A percentile compares a stretch with the other conserved stretches of the same genome.
These are phyloP conservation scores for Eupithecia exiguata DNA, from an alignment of 2,888 invertebrate species.

Conservation along the genomic window DNA sequence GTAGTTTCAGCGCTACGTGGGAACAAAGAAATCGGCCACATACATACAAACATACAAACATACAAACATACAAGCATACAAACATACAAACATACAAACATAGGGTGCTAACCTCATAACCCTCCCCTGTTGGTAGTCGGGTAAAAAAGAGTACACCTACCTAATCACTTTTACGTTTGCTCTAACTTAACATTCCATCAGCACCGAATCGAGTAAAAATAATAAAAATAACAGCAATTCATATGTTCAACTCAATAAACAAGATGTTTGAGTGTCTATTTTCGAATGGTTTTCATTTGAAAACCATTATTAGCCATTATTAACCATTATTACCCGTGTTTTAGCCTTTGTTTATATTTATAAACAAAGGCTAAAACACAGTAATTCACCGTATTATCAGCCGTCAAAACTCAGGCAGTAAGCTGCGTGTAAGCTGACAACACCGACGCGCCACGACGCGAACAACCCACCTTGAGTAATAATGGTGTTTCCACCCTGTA, in stretches of 20 bases:
- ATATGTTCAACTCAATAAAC: neutral
- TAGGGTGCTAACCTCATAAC: too few relatives aligned
- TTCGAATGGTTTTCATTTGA: neutral
- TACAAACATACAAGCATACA: too few relatives aligned
- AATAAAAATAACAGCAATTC: neutral
- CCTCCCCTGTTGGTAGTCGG: too few relatives aligned
- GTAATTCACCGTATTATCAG: constrained; percentile 16
- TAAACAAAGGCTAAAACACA: constrained; percentile 12
- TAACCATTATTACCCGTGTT: too few relatives aligned
- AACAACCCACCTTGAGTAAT: constrained; percentile 78
- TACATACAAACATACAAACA: too few relatives aligned
- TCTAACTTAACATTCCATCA: neutral
- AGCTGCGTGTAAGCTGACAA: constrained; percentile 45
- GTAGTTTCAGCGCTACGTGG: too few relatives aligned
- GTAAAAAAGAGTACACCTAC: too few relatives aligned
- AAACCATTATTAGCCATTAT: too few relatives aligned
- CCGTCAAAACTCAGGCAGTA: constrained; percentile 5
- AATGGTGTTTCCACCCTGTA: constrained; percentile 83
- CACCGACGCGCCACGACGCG: constrained; percentile 61
- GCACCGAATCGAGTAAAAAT: neutral
- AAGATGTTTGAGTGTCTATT: constrained; percentile 4
- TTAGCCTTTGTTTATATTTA: too few relatives aligned
- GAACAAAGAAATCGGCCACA: too few relatives aligned
- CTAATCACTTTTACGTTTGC: neutral
- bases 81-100: too few relatives aligned